Percentiles rank a stretch among this genome's conserved stretches.
Evolutionary conservation across 2,888 invertebrate species (phyloP).

Genomic region (Brachyptera putata): DNA sequence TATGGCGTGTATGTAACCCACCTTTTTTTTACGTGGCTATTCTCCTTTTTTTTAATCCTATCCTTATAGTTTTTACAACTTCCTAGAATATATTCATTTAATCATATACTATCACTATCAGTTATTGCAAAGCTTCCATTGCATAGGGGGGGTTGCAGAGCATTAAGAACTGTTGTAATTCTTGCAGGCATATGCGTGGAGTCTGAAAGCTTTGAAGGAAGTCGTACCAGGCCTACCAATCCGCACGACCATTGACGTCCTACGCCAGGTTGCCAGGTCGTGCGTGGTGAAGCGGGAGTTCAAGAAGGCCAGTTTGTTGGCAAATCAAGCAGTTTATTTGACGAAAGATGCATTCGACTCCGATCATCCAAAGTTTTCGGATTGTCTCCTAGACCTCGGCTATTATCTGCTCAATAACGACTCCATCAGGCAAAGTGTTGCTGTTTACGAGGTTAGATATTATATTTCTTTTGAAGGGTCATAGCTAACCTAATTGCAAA

Average conservation of each 20-base stretch:
- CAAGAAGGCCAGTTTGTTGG: conserved; percentile 72
- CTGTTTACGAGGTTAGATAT: conserved; percentile 68
- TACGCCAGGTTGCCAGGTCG: conserved; percentile 82
- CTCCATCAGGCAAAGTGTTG: conserved; percentile 77
- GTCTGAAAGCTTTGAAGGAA: conserved; percentile 67
- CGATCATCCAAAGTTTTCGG: conserved; percentile 77
- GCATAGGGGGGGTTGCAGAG: no score
- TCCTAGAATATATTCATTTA: no score
- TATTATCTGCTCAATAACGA: conserved; percentile 88
- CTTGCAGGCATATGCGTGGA: conserved; percentile 67
- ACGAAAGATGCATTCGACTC: conserved; percentile 52
- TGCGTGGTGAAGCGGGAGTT: conserved; percentile 88
- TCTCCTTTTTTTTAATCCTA: no score
- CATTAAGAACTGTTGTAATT: no score
- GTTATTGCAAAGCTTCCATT: no score
- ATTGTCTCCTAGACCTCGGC: conserved; percentile 82
- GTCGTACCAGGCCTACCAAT: conserved; percentile 58
- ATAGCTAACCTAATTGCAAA: no score
- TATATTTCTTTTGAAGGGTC: no score
- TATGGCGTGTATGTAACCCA: no score
- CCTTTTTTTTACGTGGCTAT: no score
- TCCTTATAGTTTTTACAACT: no score
- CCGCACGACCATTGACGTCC: conserved; percentile 70
- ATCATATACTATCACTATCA: no score
- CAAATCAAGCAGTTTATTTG: conserved; percentile 73